phyloP scores from a whole-genome alignment of 2,888 invertebrate species.

The Ctenicera cuprea region DNA sequence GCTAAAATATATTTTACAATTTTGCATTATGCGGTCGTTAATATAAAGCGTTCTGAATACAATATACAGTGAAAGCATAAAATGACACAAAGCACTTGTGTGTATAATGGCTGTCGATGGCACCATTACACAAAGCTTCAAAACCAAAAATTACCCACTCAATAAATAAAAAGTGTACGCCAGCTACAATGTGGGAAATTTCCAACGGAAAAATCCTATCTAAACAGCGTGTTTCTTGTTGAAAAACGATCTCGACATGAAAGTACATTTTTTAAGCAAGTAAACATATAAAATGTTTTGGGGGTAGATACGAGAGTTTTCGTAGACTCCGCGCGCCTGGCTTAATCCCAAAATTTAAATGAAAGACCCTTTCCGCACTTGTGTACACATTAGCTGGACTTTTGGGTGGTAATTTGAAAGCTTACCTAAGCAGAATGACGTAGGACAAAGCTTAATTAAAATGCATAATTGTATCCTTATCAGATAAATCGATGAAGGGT shows the following conservation, averaged over 20 bases:
- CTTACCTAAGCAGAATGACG: constrained; percentile 49
- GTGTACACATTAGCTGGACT: constrained; percentile 50
- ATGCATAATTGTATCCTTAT: constrained; percentile 50
- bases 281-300: constrained; percentile 19
- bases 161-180: not conserved
- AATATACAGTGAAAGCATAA: constrained; percentile 15
- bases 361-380: constrained; percentile 44
- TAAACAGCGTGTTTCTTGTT: constrained; percentile 2
- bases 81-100: constrained; percentile 20
- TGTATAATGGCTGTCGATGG: constrained; percentile 13
- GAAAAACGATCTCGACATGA: constrained; percentile 18
- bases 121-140: not conserved
- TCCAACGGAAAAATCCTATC: not conserved
- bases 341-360: constrained; percentile 42
- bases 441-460: constrained; percentile 48
- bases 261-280: constrained; percentile 29
- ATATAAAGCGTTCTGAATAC: constrained; percentile 22
- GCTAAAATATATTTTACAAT: constrained; percentile 33
- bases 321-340: constrained; percentile 18
- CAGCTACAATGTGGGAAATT: not conserved
- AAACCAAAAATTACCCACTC: not conserved
- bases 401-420: constrained; percentile 47
- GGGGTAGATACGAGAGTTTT: constrained; percentile 18
- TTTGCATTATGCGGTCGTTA: constrained; percentile 33
- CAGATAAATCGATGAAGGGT: constrained; percentile 31